Percentiles rank a stretch among this genome's conserved stretches.
phyloP scores from a whole-genome alignment of 2,797 vertebrate genomes.

The Zalophus californianus region DNA sequence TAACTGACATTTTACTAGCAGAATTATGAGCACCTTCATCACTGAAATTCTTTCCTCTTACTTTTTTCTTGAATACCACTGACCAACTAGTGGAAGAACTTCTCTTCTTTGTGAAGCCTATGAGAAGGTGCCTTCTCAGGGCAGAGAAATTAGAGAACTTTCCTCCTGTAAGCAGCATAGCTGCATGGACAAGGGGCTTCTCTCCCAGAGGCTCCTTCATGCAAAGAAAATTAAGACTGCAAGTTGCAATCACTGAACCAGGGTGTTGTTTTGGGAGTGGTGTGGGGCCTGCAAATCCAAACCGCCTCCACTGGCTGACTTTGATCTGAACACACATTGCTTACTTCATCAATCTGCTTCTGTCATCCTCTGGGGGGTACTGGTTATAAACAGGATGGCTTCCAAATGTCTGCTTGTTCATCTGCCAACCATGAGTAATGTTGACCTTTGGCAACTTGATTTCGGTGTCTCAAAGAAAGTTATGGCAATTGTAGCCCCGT shows the following conservation, averaged over 20 bases:
- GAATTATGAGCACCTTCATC: background rate
- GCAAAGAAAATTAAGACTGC: background rate
- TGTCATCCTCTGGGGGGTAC: background rate
- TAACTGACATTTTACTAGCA: conserved; percentile 30
- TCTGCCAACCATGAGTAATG: background rate
- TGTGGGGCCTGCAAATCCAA: background rate
- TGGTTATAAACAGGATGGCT: background rate
- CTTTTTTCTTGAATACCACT: conserved; percentile 83
- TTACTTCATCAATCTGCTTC: background rate
- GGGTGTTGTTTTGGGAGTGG: background rate
- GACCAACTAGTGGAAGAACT: conserved; percentile 91
- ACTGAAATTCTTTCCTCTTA: conserved; percentile 53
- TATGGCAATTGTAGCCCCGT: background rate
- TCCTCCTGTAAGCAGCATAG: background rate
- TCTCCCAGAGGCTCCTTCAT: background rate
- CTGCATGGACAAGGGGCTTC: background rate
- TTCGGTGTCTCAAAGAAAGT: conserved; percentile 6
- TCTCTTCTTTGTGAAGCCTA: conserved; percentile 94
- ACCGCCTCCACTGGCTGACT: background rate
- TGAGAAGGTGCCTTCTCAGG: conserved; percentile 75
- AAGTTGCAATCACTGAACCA: background rate
- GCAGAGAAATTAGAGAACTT: background rate
- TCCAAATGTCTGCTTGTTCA: background rate
- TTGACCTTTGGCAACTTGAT: conserved; percentile 4
- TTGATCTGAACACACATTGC: background rate